Conservation (phyloP, 92 coral and sea anemone species). For the Parazoanthus atlanticus region DNA sequence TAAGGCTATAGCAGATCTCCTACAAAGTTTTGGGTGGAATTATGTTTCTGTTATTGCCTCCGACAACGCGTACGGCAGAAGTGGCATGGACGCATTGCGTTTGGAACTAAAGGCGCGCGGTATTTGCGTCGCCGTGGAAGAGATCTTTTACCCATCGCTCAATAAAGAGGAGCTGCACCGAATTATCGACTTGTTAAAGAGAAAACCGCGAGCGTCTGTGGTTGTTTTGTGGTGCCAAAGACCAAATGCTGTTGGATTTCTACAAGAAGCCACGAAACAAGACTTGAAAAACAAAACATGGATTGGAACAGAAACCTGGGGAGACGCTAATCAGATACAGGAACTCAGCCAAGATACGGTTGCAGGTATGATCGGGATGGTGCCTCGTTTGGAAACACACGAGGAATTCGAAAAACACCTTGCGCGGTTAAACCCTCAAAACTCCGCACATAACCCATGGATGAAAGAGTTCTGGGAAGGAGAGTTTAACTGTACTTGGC, state of each 20-base stretch:
- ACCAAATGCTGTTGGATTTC: slow-evolving; percentile 87
- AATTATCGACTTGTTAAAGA: slow-evolving; percentile 68
- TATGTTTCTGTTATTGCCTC: slow-evolving; percentile 93
- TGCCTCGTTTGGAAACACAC: slow-evolving; percentile 75
- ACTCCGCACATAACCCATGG: slow-evolving; percentile 82
- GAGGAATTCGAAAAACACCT: slow-evolving; percentile 70
- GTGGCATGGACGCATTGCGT: slow-evolving; percentile 87
- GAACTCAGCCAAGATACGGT: slow-evolving; percentile 64
- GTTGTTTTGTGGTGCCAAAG: slow-evolving; percentile 92
- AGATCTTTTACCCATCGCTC: slow-evolving; percentile 70
- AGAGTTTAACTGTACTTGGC: slow-evolving; percentile 52
- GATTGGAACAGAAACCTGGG: slow-evolving; percentile 99
- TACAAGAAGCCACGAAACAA: slow-evolving; percentile 76
- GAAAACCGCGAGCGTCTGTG: slow-evolving; percentile 66
- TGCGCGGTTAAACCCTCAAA: slow-evolving; percentile 63
- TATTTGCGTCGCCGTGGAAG: slow-evolving; percentile 84
- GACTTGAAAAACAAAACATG: slow-evolving; percentile 75
- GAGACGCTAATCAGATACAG: slow-evolving; percentile 77
- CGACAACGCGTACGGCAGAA: slow-evolving; percentile 94
- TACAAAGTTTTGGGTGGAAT: slow-evolving; percentile 82
- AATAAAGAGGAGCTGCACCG: slow-evolving; percentile 55
- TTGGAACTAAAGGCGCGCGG: slow-evolving; percentile 67
- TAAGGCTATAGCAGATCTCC: slow-evolving; percentile 86
- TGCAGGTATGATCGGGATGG: slow-evolving; percentile 91
- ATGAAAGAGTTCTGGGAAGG: slow-evolving; percentile 81